Evolutionary conservation across 2,797 vertebrate species (phyloP).

Genomic region (Melanotaenia trifasciata): DNA sequence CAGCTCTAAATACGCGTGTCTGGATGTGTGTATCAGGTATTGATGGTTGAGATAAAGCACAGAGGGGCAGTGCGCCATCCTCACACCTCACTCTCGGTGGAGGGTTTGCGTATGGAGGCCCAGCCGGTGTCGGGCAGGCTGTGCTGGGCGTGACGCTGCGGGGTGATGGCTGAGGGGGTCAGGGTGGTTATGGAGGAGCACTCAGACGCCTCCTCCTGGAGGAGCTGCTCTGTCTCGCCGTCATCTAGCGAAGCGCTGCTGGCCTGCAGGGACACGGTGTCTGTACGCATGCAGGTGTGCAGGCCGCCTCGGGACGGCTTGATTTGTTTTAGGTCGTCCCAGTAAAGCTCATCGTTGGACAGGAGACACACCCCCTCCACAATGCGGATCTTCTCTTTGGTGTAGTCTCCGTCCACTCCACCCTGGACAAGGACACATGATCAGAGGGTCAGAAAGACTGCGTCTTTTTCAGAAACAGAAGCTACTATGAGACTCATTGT

Average conservation of each 20-base stretch:
- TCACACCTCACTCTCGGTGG: conserved; percentile 96
- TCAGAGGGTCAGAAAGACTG: neutral
- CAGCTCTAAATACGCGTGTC: conserved; percentile 60
- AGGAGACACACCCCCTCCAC: conserved; percentile 97
- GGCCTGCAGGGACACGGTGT: conserved; percentile 96
- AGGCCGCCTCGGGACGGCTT: conserved; percentile 93
- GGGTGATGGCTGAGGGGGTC: conserved; percentile 85
- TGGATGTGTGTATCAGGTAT: conserved; percentile 46
- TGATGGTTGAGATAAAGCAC: conserved; percentile 46
- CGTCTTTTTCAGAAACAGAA: neutral
- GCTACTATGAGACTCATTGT: too few species aligned
- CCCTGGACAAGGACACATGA: conserved; percentile 69
- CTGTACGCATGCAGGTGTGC: conserved; percentile 96
- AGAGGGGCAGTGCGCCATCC: conserved; percentile 18
- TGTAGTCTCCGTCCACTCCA: conserved; percentile 90
- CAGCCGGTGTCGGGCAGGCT: conserved; percentile 94
- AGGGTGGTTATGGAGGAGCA: conserved; percentile 94
- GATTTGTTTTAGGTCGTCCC: conserved; percentile 97
- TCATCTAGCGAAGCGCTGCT: conserved; percentile 96
- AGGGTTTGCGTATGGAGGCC: conserved; percentile 91
- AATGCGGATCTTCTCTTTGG: conserved; percentile 98
- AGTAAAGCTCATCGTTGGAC: conserved; percentile 92
- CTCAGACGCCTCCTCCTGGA: conserved; percentile 96
- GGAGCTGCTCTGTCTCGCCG: conserved; percentile 95
- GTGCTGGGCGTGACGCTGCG: conserved; percentile 88